Evolutionary conservation across 1,140 invertebrate species (phyloP).

Genomic region (Asbolus verrucosus): DNA sequence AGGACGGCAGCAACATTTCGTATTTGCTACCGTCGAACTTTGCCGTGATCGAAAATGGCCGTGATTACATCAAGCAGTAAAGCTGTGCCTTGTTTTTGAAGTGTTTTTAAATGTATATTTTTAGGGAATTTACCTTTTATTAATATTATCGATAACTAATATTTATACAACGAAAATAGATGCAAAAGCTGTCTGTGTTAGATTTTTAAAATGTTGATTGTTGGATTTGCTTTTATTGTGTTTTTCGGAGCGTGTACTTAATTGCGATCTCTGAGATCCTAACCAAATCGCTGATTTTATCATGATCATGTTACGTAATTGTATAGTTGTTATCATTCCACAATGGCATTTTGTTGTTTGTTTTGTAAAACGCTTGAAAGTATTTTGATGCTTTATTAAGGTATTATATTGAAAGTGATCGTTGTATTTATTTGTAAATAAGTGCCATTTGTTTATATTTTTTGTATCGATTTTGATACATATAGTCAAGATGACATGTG

Average conservation of each 20-base stretch:
- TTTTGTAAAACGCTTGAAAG: not conserved
- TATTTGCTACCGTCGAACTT: constrained; percentile 69
- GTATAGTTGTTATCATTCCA: constrained; percentile 38
- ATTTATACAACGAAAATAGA: constrained; percentile 37
- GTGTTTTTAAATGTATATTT: constrained; percentile 25
- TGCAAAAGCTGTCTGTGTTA: constrained; percentile 3
- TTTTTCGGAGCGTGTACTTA: constrained; percentile 1
- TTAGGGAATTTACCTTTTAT: constrained; percentile 13
- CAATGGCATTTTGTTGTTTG: constrained; percentile 22
- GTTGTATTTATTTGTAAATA: constrained; percentile 44
- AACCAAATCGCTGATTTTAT: not conserved
- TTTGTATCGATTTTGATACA: constrained; percentile 45
- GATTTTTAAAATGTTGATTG: not conserved
- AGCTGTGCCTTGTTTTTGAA: constrained; percentile 10
- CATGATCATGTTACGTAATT: constrained; percentile 21
- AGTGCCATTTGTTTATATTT: constrained; percentile 52
- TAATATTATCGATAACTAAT: not conserved
- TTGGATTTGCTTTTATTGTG: not conserved
- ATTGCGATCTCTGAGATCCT: not conserved
- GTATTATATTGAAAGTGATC: constrained; percentile 41
- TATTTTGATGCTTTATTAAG: not conserved
- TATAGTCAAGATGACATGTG: constrained; percentile 43
- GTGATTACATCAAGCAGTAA: constrained; percentile 60
- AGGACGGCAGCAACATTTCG: constrained; percentile 69
- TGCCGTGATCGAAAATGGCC: constrained; percentile 62